Percentiles rank a stretch among this genome's conserved stretches.
Evolutionary conservation across 2,888 invertebrate genomes (phyloP).

Genomic region (Hemistola chrysoprasaria): DNA sequence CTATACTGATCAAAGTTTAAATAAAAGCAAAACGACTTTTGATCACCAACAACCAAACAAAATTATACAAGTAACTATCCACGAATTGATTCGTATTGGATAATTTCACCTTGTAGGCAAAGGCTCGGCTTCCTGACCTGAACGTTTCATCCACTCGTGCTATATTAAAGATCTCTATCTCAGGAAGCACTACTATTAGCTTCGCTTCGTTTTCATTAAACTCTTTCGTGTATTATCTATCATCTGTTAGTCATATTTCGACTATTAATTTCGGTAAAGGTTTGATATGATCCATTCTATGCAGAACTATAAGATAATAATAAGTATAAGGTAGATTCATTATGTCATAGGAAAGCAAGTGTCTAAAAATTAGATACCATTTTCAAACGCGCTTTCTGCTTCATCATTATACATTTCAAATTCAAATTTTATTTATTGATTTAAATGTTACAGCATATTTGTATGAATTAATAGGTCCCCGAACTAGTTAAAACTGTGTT

Average conservation of each 20-base stretch:
- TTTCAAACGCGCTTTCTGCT: too few relatives aligned
- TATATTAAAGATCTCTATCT: conserved; percentile 79
- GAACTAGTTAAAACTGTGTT: too few relatives aligned
- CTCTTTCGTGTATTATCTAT: conserved; percentile 53
- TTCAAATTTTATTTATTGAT: too few relatives aligned
- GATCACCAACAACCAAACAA: neutral
- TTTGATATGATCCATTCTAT: too few relatives aligned
- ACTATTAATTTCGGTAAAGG: conserved; percentile 14
- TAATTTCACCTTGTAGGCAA: neutral
- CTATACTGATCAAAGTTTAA: too few relatives aligned
- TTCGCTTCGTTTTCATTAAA: conserved; percentile 75
- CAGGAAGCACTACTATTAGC: conserved; percentile 74
- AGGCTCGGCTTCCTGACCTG: conserved; percentile 65
- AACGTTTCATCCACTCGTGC: conserved; percentile 74
- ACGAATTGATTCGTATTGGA: conserved; percentile 8
- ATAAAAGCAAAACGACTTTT: neutral
- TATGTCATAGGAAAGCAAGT: too few relatives aligned
- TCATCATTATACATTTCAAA: too few relatives aligned
- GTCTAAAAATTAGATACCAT: too few relatives aligned
- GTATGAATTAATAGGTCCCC: too few relatives aligned
- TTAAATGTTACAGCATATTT: too few relatives aligned
- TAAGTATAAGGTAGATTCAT: too few relatives aligned
- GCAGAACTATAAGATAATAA: too few relatives aligned
- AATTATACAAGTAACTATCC: conserved; percentile 7
- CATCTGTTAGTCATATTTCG: conserved; percentile 24